Percentiles rank a stretch among this genome's conserved stretches.
These are phyloP conservation scores for Enoplosus armatus DNA, from an alignment of 2,797 vertebrate genomes.

Conservation along the genomic window DNA sequence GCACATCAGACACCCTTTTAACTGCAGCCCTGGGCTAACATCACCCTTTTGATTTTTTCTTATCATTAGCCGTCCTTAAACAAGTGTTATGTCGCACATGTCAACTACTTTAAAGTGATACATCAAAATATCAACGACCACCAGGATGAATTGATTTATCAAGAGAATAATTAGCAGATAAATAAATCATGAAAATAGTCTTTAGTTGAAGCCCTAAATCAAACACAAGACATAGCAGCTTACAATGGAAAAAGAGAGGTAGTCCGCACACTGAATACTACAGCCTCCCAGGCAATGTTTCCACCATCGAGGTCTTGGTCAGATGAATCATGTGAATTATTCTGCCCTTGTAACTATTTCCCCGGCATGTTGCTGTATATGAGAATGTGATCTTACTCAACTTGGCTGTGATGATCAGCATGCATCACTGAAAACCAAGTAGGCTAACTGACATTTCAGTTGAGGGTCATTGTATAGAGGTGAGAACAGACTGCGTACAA, in stretches of 20 bases:
- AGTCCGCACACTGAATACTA: not conserved
- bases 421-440: constrained; percentile 59
- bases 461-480: constrained; percentile 42
- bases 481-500: constrained; percentile 37
- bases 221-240: not conserved
- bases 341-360: constrained; percentile 44
- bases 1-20: constrained; percentile 1
- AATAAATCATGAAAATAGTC: not conserved
- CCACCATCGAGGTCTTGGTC: not conserved
- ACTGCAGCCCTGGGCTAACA: not conserved
- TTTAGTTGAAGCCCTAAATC: not conserved
- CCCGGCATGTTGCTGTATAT: constrained; percentile 47
- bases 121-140: constrained; percentile 6
- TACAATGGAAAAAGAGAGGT: constrained; percentile 1
- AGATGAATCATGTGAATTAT: constrained; percentile 22
- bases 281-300: not conserved
- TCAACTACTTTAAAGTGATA: not conserved
- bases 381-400: constrained; percentile 49
- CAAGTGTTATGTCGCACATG: not conserved
- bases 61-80: constrained; percentile 3
- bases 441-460: constrained; percentile 58
- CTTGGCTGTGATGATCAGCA: constrained; percentile 59
- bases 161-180: not conserved
- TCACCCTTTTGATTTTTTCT: not conserved
- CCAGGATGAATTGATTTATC: not conserved